Evolutionary conservation across 2,888 invertebrate genomes (phyloP).

Genomic region (Nomada fucata): DNA sequence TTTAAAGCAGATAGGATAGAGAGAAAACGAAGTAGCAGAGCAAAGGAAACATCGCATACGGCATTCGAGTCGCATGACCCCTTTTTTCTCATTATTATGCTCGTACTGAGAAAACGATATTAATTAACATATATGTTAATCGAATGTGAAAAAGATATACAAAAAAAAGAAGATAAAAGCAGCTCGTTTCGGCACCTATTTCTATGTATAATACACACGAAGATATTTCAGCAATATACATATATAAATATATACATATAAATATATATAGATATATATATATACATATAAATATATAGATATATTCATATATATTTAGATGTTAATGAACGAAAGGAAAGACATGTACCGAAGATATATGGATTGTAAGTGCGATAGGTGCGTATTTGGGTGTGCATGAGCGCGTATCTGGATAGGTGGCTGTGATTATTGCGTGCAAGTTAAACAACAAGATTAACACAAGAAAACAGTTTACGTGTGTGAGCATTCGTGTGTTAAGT

Average conservation of each 20-base stretch:
- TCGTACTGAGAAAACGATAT: constrained; percentile 41
- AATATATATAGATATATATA: constrained; percentile 51
- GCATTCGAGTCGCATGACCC: constrained; percentile 54
- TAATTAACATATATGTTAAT: constrained; percentile 34
- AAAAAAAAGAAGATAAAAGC: constrained; percentile 53
- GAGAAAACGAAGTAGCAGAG: constrained; percentile 4
- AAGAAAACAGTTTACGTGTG: constrained; percentile 44
- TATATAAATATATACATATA: constrained; percentile 54
- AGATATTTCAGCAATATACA: constrained; percentile 67
- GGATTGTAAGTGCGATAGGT: constrained; percentile 58
- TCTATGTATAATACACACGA: constrained; percentile 79
- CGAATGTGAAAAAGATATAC: constrained; percentile 17
- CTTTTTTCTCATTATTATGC: constrained; percentile 39
- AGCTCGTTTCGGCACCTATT: constrained; percentile 81
- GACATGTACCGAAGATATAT: constrained; percentile 60
- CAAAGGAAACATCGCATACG: constrained; percentile 33
- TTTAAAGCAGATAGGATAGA: neutral
- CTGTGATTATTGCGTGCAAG: constrained; percentile 81
- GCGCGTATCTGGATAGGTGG: constrained; percentile 78
- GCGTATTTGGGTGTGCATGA: constrained; percentile 64
- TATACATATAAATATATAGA: constrained; percentile 44
- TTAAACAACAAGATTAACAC: constrained; percentile 31
- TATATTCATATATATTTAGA: constrained; percentile 41
- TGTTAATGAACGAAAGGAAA: constrained; percentile 45
- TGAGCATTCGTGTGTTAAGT: constrained; percentile 59